Conservation (phyloP, 2,888 invertebrate genomes). For the Nephrotoma flavescens region DNA sequence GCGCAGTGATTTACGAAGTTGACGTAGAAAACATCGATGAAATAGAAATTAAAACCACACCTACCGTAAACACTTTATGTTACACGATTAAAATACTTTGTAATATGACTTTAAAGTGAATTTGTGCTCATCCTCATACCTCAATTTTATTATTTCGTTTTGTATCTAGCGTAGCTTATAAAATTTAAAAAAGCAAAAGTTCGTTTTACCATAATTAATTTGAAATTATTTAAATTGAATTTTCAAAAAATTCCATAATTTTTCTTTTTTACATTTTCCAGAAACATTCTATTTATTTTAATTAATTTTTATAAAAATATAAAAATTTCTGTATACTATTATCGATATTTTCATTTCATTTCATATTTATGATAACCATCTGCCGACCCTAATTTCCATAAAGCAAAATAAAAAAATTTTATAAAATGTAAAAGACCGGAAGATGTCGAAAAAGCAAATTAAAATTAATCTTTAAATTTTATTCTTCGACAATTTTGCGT, state of each 20-base stretch:
- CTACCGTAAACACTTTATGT: no score
- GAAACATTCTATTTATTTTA: neutral
- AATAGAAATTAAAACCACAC: no score
- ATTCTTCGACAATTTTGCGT: neutral
- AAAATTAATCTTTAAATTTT: neutral
- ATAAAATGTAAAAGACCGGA: neutral
- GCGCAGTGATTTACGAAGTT: no score
- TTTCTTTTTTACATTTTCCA: neutral
- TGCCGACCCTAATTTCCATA: neutral
- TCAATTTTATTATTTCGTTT: no score
- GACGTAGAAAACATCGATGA: no score
- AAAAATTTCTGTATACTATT: neutral
- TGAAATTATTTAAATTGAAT: neutral
- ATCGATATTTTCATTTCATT: neutral
- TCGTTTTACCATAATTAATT: neutral
- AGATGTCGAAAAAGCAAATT: neutral
- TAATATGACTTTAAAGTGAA: no score
- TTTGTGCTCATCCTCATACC: no score
- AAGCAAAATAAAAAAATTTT: neutral
- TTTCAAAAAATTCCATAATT: neutral
- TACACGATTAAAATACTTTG: no score
- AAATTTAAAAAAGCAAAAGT: neutral
- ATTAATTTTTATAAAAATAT: neutral
- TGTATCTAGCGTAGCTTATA: neutral
- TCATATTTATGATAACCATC: neutral